Percentiles rank a stretch among this genome's conserved stretches.
Conservation (phyloP, 2,888 invertebrate genomes). For the Notocelia uddmanniana region DNA sequence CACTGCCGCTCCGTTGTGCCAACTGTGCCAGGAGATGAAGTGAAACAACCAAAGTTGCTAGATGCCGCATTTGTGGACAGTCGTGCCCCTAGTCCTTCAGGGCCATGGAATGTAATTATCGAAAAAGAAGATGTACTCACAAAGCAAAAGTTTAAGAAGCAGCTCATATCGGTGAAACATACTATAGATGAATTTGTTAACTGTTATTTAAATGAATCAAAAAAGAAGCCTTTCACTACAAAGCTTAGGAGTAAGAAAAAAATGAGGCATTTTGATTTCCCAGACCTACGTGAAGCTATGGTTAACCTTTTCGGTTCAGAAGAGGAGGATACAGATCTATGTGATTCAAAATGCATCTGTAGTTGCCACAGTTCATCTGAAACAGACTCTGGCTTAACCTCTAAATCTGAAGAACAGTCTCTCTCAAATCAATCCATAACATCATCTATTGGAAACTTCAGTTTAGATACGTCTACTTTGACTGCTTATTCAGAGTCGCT, state of each 20-base stretch:
- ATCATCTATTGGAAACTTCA: conserved; percentile 79
- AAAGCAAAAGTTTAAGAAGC: conserved; percentile 67
- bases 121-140: conserved; percentile 68
- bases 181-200: conserved; percentile 67
- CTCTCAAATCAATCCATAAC: conserved; percentile 68
- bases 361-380: conserved; percentile 64
- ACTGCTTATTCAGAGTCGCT: conserved; percentile 78
- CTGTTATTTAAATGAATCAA: conserved; percentile 58
- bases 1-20: conserved; percentile 62
- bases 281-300: conserved; percentile 74
- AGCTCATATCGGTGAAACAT: conserved; percentile 67
- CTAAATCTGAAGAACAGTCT: conserved; percentile 61
- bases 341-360: conserved; percentile 59
- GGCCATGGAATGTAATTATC: conserved; percentile 72
- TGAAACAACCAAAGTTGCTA: conserved; percentile 57
- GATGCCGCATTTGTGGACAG: conserved; percentile 58
- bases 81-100: conserved; percentile 61
- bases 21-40: conserved; percentile 57
- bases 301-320: conserved; percentile 65
- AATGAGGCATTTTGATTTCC: conserved; percentile 73
- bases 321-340: conserved; percentile 39
- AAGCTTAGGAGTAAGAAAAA: conserved; percentile 69
- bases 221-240: conserved; percentile 48
- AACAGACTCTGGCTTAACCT: conserved; percentile 66
- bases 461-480: conserved; percentile 70